Conservation (phyloP, 2,797 vertebrate genomes). For the Orestias chungarensis region DNA sequence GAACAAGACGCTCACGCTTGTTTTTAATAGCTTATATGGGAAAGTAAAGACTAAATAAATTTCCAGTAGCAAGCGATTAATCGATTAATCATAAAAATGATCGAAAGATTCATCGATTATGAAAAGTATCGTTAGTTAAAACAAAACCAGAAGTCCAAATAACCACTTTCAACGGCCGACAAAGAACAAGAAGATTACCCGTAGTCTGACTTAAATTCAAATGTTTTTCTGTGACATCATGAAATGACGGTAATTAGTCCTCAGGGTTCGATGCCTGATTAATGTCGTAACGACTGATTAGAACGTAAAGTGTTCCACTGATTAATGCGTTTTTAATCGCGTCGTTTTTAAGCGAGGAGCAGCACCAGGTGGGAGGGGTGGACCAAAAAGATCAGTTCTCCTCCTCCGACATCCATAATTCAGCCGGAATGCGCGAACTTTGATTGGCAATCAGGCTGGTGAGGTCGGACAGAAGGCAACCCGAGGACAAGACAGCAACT, state of each 20-base stretch:
- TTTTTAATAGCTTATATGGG: too few relatives aligned
- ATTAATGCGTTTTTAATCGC: constrained; percentile 70
- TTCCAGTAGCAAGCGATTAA: too few relatives aligned
- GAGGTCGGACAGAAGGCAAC: constrained; percentile 33
- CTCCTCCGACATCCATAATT: constrained; percentile 64
- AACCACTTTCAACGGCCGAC: not conserved
- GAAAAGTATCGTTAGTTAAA: too few relatives aligned
- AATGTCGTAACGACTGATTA: constrained; percentile 64
- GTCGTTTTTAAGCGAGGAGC: constrained; percentile 60
- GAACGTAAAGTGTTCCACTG: constrained; percentile 41
- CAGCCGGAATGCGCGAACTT: constrained; percentile 40
- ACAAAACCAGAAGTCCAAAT: not conserved
- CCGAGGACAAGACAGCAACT: constrained; percentile 20
- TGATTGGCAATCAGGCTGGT: constrained; percentile 48
- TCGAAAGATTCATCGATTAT: too few relatives aligned
- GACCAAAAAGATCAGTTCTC: constrained; percentile 33
- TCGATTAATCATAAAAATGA: too few relatives aligned
- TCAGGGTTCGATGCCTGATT: too few relatives aligned
- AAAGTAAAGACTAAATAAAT: too few relatives aligned
- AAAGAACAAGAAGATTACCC: not conserved
- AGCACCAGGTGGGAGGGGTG: constrained; percentile 29
- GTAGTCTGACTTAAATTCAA: not conserved
- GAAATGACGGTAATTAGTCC: not conserved
- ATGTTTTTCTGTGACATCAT: not conserved
- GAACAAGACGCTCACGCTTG: too few relatives aligned